phyloP scores from a whole-genome alignment of 1,140 invertebrate species.

The Camponotus vicinus region DNA sequence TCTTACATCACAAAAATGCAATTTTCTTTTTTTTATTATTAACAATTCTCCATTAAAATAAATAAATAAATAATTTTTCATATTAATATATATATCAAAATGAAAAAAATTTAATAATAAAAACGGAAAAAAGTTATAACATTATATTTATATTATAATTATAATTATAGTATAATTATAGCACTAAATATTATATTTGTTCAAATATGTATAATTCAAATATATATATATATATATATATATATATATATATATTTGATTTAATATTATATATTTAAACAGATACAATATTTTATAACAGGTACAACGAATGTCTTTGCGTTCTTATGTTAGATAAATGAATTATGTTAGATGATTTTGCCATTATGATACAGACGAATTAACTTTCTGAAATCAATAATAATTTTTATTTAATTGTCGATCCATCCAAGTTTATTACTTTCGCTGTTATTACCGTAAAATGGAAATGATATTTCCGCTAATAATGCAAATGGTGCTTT shows the following conservation, averaged over 20 bases:
- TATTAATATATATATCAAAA: background rate
- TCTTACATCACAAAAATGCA: background rate
- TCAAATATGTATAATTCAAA: no score
- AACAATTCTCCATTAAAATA: background rate
- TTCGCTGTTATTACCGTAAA: background rate
- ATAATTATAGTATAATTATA: no score
- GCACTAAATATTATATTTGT: no score
- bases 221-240: background rate
- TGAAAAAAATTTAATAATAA: no score
- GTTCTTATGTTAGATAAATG: no score
- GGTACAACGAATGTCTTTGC: background rate
- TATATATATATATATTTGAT: background rate
- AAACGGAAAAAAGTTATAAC: no score
- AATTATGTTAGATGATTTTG: background rate
- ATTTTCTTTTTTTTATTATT: slow-evolving; percentile 1
- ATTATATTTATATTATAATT: no score
- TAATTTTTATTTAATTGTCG: background rate
- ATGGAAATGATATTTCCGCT: background rate
- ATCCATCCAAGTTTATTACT: background rate
- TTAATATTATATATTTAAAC: background rate
- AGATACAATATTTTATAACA: background rate
- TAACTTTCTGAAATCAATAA: background rate
- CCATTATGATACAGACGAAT: background rate
- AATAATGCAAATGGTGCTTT: slow-evolving; percentile 9
- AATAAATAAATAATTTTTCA: no score